Evolutionary conservation across 2,113 vertebrate genomes (phyloP).

Genomic region (Paedocypris sp.): DNA sequence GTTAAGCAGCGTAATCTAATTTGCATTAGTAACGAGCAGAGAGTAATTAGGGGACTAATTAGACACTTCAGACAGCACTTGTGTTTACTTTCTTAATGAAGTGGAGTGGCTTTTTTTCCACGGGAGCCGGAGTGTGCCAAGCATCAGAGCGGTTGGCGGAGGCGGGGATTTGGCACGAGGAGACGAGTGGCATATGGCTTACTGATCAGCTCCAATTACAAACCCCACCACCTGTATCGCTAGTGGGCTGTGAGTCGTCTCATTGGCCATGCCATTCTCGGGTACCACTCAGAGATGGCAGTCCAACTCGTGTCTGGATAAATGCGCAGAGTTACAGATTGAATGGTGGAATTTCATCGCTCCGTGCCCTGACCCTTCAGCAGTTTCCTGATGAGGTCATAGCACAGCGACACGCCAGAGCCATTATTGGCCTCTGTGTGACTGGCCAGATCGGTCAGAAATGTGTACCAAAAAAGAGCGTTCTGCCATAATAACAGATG

Average conservation of each 20-base stretch:
- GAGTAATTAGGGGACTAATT: constrained; percentile 99
- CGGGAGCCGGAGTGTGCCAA: constrained; percentile 37
- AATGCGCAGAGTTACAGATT: background rate
- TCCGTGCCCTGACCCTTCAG: constrained; percentile 18
- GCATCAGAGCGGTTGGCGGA: constrained; percentile 24
- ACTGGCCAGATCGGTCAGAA: constrained; percentile 11
- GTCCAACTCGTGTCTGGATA: background rate
- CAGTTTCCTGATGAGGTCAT: constrained; percentile 37
- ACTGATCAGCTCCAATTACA: constrained; percentile 56
- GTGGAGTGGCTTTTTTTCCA: constrained; percentile 74
- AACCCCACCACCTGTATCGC: constrained; percentile 40
- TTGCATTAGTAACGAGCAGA: constrained; percentile 99
- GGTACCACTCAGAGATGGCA: constrained; percentile 22
- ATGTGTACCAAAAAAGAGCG: constrained; percentile 21
- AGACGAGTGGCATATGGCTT: constrained; percentile 54
- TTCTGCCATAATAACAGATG: constrained; percentile 35
- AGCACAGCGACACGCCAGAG: constrained; percentile 25
- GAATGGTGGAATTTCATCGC: constrained; percentile 30
- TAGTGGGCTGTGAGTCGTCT: constrained; percentile 29
- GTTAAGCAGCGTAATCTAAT: constrained; percentile 99
- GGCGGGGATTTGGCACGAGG: constrained; percentile 19
- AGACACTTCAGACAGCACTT: constrained; percentile 99
- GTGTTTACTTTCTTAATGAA: constrained; percentile 99
- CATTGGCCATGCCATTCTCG: constrained; percentile 31
- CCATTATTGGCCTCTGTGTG: constrained; percentile 9